phyloP scores from a whole-genome alignment of 1,140 invertebrate species.

The Oscheius sp. region DNA sequence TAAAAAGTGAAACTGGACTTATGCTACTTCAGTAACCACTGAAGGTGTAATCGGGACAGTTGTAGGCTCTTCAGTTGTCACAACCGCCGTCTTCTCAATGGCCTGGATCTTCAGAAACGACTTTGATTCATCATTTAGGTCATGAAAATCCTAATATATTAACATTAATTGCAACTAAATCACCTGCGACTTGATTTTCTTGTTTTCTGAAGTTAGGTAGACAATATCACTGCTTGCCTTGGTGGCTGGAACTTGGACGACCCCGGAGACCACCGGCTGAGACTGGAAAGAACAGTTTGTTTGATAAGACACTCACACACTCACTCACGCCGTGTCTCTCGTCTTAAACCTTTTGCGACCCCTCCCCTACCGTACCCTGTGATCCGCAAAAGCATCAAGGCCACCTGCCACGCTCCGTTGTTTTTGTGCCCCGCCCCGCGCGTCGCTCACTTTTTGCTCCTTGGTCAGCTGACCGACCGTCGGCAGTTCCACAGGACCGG shows the following conservation, averaged over 20 bases:
- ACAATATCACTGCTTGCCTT: neutral
- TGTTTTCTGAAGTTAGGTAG: neutral
- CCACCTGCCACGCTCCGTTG: too few species aligned
- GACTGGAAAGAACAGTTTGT: too few species aligned
- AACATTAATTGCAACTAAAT: neutral
- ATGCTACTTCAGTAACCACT: neutral
- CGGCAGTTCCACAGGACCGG: neutral
- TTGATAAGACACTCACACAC: too few species aligned
- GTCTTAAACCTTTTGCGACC: too few species aligned
- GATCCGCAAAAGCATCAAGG: too few species aligned
- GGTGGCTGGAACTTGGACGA: neutral
- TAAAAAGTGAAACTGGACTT: too few species aligned
- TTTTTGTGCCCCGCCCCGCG: too few species aligned
- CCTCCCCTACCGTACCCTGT: too few species aligned
- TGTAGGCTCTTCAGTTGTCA: neutral
- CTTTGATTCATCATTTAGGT: neutral
- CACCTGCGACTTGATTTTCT: neutral
- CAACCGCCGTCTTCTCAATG: neutral
- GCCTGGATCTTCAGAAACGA: neutral
- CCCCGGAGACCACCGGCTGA: neutral
- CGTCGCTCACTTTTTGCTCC: too few species aligned
- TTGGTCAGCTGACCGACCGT: too few species aligned
- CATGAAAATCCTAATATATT: neutral
- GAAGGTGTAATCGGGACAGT: neutral
- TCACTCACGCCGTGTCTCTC: too few species aligned